Evolutionary conservation across 2,888 invertebrate genomes (phyloP).

Genomic region (Melieria omissa): DNA sequence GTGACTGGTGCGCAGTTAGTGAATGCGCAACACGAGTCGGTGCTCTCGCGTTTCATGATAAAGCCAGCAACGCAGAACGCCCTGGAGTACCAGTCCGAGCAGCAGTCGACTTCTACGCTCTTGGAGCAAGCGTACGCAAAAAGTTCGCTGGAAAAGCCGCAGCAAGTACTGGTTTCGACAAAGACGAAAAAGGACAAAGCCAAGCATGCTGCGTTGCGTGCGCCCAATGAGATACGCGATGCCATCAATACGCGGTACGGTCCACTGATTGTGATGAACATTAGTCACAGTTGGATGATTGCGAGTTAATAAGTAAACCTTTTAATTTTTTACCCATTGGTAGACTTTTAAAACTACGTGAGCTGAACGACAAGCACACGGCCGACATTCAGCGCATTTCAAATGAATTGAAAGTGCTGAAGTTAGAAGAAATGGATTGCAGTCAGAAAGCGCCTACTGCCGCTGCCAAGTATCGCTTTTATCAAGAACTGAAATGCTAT

Average conservation of each 20-base stretch:
- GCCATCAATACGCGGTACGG: conserved; percentile 52
- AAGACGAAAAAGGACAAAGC: conserved; percentile 56
- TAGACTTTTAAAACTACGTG: conserved; percentile 67
- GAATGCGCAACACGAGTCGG: conserved; percentile 64
- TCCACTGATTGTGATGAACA: neutral
- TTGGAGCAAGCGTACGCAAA: conserved; percentile 66
- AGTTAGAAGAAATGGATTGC: conserved; percentile 69
- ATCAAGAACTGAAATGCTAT: conserved; percentile 95
- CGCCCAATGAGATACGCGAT: conserved; percentile 62
- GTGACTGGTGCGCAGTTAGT: conserved; percentile 75
- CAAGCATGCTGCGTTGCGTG: conserved; percentile 57
- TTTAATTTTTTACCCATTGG: neutral
- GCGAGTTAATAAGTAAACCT: neutral
- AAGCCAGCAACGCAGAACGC: conserved; percentile 52
- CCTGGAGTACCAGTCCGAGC: conserved; percentile 43
- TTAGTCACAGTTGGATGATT: neutral
- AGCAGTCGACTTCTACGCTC: conserved; percentile 62
- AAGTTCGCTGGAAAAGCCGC: conserved; percentile 57
- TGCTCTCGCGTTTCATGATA: conserved; percentile 65
- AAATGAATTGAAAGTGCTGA: conserved; percentile 63
- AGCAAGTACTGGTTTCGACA: conserved; percentile 47
- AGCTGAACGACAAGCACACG: conserved; percentile 68
- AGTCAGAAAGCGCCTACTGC: conserved; percentile 70
- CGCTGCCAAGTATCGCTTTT: conserved; percentile 88
- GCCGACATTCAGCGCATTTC: conserved; percentile 66